These are phyloP conservation scores for Paracentrotus lividus DNA, from an alignment of 53 echinoderm and acorn worm species.

Conservation along the genomic window DNA sequence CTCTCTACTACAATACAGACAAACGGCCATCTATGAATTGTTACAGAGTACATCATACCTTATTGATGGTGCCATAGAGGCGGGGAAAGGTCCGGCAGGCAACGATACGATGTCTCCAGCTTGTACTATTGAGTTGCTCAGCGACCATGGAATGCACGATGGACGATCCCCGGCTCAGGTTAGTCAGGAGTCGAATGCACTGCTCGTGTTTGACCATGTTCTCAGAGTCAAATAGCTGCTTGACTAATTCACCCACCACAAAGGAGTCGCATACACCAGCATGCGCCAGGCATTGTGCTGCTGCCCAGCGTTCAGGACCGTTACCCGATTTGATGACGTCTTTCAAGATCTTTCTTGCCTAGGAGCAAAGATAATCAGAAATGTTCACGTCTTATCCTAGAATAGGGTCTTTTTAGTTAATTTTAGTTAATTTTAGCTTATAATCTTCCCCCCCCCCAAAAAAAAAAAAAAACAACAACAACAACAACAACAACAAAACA, in stretches of 20 bases:
- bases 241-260: slow-evolving; percentile 91
- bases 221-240: slow-evolving; percentile 87
- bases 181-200: slow-evolving; percentile 85
- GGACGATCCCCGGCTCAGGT: slow-evolving; percentile 80
- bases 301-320: slow-evolving; percentile 93
- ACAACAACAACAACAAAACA: too few relatives aligned
- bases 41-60: slow-evolving; percentile 77
- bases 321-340: slow-evolving; percentile 81
- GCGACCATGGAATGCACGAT: slow-evolving; percentile 98
- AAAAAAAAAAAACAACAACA: too few relatives aligned
- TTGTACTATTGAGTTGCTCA: slow-evolving; percentile 98
- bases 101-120: slow-evolving; percentile 92
- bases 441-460: too few relatives aligned
- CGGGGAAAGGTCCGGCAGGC: slow-evolving; percentile 89
- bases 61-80: slow-evolving; percentile 90
- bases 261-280: slow-evolving; percentile 97
- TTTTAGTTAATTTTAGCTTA: too few relatives aligned
- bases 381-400: too few relatives aligned
- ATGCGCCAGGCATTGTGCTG: slow-evolving; percentile 97
- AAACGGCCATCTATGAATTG: too few relatives aligned
- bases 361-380: too few relatives aligned
- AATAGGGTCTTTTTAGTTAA: too few relatives aligned
- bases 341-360: slow-evolving; percentile 90
- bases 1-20: too few relatives aligned
- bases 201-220: slow-evolving; percentile 92